Evolutionary conservation across 2,797 vertebrate species (phyloP).

Genomic region (Acanthurus leucopareius): DNA sequence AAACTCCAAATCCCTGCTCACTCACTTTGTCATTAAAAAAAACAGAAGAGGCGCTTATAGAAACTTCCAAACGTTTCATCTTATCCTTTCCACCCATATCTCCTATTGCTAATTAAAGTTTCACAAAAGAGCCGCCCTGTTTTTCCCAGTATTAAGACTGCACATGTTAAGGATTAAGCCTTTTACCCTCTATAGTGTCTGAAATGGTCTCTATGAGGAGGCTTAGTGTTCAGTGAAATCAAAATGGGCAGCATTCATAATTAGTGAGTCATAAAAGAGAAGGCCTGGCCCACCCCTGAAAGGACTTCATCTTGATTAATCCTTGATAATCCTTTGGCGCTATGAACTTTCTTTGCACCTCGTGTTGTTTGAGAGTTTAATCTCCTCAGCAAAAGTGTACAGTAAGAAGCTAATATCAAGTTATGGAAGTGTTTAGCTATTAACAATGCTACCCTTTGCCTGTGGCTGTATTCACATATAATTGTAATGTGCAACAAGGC

Average conservation of each 20-base stretch:
- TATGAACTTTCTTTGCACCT: slow-evolving; percentile 82
- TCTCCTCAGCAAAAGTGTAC: slow-evolving; percentile 46
- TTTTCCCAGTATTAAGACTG: slow-evolving; percentile 77
- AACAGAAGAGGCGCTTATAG: slow-evolving; percentile 17
- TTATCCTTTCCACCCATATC: slow-evolving; percentile 33
- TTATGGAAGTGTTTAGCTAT: slow-evolving; percentile 14
- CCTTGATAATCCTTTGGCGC: slow-evolving; percentile 66
- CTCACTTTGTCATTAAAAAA: slow-evolving; percentile 33
- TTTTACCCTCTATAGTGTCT: slow-evolving; percentile 72
- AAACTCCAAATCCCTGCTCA: slow-evolving; percentile 12
- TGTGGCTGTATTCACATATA: background rate
- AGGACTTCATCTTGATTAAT: slow-evolving; percentile 76
- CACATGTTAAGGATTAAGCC: slow-evolving; percentile 86
- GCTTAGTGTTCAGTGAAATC: slow-evolving; percentile 82
- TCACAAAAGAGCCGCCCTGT: slow-evolving; percentile 51
- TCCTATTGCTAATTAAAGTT: slow-evolving; percentile 67
- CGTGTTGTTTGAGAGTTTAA: slow-evolving; percentile 56
- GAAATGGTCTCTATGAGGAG: slow-evolving; percentile 62
- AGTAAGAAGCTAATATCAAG: slow-evolving; percentile 35
- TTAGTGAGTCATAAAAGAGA: slow-evolving; percentile 73
- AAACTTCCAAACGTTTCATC: slow-evolving; percentile 38
- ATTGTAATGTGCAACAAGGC: slow-evolving; percentile 13
- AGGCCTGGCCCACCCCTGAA: slow-evolving; percentile 71
- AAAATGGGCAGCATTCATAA: slow-evolving; percentile 78
- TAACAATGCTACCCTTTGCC: slow-evolving; percentile 4